These are phyloP conservation scores for Odontamblyopus rebecca DNA, from an alignment of 2,797 vertebrate species.

Conservation along the genomic window DNA sequence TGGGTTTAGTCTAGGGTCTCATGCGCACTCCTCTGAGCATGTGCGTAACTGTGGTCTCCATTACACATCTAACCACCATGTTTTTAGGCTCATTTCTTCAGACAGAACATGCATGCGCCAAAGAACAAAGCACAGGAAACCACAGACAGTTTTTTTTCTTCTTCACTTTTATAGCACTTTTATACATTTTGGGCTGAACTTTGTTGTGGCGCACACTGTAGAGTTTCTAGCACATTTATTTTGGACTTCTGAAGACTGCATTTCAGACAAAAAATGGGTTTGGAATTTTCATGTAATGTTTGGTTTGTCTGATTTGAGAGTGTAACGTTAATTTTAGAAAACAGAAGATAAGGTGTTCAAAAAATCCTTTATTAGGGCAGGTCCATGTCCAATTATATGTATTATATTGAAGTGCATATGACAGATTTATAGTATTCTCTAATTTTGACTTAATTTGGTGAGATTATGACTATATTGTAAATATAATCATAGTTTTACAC, in stretches of 20 bases:
- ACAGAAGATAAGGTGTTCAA: no score
- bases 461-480: no score
- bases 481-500: no score
- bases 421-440: no score
- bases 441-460: no score
- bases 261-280: slow-evolving; percentile 13
- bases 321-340: neutral
- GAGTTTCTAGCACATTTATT: slow-evolving; percentile 28
- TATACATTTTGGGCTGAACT: slow-evolving; percentile 32
- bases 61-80: slow-evolving; percentile 4
- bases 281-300: slow-evolving; percentile 19
- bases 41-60: neutral
- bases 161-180: slow-evolving; percentile 42
- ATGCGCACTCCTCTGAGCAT: neutral
- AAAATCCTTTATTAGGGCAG: no score
- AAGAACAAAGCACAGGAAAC: slow-evolving; percentile 52
- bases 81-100: slow-evolving; percentile 12
- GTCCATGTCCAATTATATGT: no score
- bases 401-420: no score
- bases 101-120: slow-evolving; percentile 18
- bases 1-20: slow-evolving; percentile 15
- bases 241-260: slow-evolving; percentile 19
- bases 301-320: neutral
- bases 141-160: slow-evolving; percentile 7
- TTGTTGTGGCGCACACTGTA: slow-evolving; percentile 46